These are phyloP conservation scores for Chymomyza fuscimana DNA, from an alignment of 2,888 invertebrate species.

Conservation along the genomic window DNA sequence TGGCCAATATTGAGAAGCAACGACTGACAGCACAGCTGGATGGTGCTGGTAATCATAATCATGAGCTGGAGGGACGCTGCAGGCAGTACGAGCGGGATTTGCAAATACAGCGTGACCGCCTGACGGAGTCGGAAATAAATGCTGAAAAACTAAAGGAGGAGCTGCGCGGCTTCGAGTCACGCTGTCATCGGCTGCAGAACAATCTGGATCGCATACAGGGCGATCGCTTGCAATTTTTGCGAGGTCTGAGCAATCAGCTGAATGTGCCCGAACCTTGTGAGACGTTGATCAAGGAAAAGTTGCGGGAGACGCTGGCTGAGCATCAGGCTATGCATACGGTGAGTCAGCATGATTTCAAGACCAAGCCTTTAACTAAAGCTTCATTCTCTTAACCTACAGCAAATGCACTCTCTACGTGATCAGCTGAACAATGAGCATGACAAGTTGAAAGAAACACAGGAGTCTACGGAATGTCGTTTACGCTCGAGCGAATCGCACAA, in stretches of 20 bases:
- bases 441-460: conserved; percentile 81
- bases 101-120: conserved; percentile 86
- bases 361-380: background rate
- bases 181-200: conserved; percentile 78
- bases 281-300: conserved; percentile 87
- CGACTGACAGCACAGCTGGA: conserved; percentile 85
- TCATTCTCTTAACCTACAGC: conserved; percentile 80
- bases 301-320: conserved; percentile 88
- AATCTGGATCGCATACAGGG: conserved; percentile 78
- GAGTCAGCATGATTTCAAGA: conserved; percentile 65
- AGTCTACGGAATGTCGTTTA: conserved; percentile 85
- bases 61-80: conserved; percentile 86
- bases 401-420: conserved; percentile 88
- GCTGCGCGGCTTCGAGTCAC: conserved; percentile 77
- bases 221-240: conserved; percentile 78
- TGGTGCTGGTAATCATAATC: conserved; percentile 81
- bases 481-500: conserved; percentile 85
- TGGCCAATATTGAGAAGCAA: conserved; percentile 84
- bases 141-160: conserved; percentile 79
- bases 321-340: conserved; percentile 89
- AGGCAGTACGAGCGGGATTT: conserved; percentile 89
- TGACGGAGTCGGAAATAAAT: conserved; percentile 86
- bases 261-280: conserved; percentile 90
- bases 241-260: conserved; percentile 76
- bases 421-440: conserved; percentile 87